Evolutionary conservation across 2,888 invertebrate species (phyloP).

Genomic region (Ornithoptera alexandrae): DNA sequence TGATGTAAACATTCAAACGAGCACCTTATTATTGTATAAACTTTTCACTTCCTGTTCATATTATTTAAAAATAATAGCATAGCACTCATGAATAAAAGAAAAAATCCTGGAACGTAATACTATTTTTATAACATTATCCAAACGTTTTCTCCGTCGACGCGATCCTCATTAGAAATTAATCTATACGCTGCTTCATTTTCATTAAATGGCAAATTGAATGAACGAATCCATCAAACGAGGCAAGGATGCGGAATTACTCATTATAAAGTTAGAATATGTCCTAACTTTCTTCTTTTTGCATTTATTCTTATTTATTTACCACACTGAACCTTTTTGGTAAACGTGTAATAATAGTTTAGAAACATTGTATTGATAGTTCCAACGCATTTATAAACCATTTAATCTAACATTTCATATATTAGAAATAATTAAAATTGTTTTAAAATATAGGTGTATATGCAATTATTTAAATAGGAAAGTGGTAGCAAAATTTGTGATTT

Average conservation of each 20-base stretch:
- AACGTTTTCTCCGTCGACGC: not conserved
- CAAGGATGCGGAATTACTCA: slow-evolving; percentile 42
- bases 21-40: too few relatives aligned
- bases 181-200: slow-evolving; percentile 8
- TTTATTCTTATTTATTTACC: not conserved
- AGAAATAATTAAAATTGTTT: not conserved
- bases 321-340: not conserved
- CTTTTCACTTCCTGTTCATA: too few relatives aligned
- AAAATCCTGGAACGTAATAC: not conserved
- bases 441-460: too few relatives aligned
- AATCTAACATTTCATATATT: not conserved
- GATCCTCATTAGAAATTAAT: slow-evolving; percentile 15
- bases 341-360: too few relatives aligned
- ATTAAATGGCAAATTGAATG: slow-evolving; percentile 32
- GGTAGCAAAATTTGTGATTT: not conserved
- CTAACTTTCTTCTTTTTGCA: not conserved
- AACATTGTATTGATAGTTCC: too few relatives aligned
- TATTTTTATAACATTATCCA: not conserved
- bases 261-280: slow-evolving; percentile 33
- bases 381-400: too few relatives aligned
- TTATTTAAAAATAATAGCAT: too few relatives aligned
- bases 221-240: slow-evolving; percentile 40
- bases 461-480: not conserved
- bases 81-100: too few relatives aligned
- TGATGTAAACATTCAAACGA: not conserved